Evolutionary conservation across 2,113 vertebrate species (phyloP).

Genomic region (Ammospiza nelsoni): DNA sequence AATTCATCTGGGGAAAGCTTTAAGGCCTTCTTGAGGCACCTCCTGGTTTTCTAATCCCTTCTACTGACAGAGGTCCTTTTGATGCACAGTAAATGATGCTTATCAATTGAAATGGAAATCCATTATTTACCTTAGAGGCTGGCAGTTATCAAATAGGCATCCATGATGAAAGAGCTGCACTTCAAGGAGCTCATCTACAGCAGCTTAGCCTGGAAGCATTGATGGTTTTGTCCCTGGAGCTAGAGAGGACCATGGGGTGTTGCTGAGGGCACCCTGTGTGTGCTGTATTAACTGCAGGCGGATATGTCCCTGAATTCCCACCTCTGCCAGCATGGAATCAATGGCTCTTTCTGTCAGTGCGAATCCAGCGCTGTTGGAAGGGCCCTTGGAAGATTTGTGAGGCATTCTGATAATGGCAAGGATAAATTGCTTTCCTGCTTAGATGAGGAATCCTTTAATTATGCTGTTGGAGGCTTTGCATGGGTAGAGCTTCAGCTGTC

Average conservation of each 20-base stretch:
- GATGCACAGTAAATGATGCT: background rate
- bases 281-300: background rate
- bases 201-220: background rate
- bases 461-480: background rate
- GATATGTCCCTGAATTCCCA: background rate
- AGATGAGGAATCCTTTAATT: constrained; percentile 5
- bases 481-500: background rate
- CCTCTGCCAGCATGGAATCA: background rate
- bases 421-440: constrained; percentile 5
- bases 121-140: background rate
- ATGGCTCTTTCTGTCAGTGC: background rate
- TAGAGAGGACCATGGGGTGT: background rate
- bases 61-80: background rate
- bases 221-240: background rate
- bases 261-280: background rate
- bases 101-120: constrained; percentile 42
- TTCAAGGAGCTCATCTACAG: background rate
- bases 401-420: background rate
- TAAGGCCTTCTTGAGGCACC: background rate
- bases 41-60: background rate
- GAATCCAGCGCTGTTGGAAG: constrained; percentile 10
- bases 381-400: background rate
- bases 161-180: background rate
- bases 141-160: background rate
- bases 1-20: background rate